phyloP scores from a whole-genome alignment of 2,797 vertebrate species.

The Notolabrus celidotus region DNA sequence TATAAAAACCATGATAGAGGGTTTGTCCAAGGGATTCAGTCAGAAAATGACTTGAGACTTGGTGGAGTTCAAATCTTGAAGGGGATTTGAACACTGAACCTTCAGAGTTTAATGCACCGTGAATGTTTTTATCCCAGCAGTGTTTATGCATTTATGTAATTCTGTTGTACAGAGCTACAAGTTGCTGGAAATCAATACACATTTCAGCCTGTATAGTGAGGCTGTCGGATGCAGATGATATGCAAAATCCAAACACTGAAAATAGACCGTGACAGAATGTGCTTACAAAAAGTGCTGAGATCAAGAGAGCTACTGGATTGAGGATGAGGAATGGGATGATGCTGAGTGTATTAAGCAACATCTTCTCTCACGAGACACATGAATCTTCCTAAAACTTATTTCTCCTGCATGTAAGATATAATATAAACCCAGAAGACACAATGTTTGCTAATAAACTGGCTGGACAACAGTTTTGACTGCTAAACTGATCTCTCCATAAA shows the following conservation, averaged over 20 bases:
- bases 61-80: too few relatives aligned
- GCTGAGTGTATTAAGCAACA: conserved; percentile 15
- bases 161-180: too few relatives aligned
- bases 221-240: conserved; percentile 57
- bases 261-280: conserved; percentile 78
- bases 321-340: conserved; percentile 55
- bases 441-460: conserved; percentile 55
- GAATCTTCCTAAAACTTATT: too few relatives aligned
- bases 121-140: too few relatives aligned
- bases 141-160: too few relatives aligned
- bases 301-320: conserved; percentile 58
- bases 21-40: too few relatives aligned
- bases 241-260: conserved; percentile 69
- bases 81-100: too few relatives aligned
- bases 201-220: conserved; percentile 66
- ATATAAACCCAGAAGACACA: conserved; percentile 29
- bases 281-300: conserved; percentile 82
- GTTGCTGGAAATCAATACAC: conserved; percentile 62
- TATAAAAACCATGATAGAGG: too few relatives aligned
- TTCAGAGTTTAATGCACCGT: too few relatives aligned
- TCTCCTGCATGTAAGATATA: too few relatives aligned
- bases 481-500: conserved; percentile 71
- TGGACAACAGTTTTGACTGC: conserved; percentile 42
- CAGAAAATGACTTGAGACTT: too few relatives aligned
- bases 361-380: conserved; percentile 31